Evolutionary conservation across 2,888 invertebrate genomes (phyloP).

Genomic region (Automeris io): DNA sequence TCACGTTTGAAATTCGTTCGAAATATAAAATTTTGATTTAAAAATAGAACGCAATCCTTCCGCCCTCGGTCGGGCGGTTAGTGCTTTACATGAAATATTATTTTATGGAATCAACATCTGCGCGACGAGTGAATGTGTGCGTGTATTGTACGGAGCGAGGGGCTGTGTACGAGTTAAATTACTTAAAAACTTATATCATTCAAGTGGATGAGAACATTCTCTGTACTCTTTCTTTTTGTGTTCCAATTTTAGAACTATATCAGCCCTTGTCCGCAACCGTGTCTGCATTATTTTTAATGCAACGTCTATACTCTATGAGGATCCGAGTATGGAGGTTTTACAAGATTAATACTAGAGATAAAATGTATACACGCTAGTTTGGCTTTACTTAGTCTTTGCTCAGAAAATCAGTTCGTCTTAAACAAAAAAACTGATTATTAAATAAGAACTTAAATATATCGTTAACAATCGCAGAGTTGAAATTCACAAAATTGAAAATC

Average conservation of each 20-base stretch:
- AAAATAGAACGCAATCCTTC: slow-evolving; percentile 77
- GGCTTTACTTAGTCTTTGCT: no score
- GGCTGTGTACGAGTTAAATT: slow-evolving; percentile 64
- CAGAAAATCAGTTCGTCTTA: no score
- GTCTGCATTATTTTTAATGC: no score
- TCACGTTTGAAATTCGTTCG: slow-evolving; percentile 52
- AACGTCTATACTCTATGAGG: no score
- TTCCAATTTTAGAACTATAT: slow-evolving; percentile 29
- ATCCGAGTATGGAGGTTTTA: no score
- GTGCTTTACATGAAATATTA: slow-evolving; percentile 77
- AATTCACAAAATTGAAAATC: no score
- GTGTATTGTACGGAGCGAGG: slow-evolving; percentile 36
- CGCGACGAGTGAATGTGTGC: slow-evolving; percentile 51
- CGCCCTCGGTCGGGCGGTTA: slow-evolving; percentile 70
- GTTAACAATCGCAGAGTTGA: no score
- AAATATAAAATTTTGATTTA: slow-evolving; percentile 67
- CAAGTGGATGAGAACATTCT: slow-evolving; percentile 64
- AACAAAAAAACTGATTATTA: no score
- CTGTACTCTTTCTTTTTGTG: slow-evolving; percentile 38
- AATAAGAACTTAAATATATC: no score
- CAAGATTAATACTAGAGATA: no score
- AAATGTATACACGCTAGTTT: no score
- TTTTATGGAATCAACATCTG: slow-evolving; percentile 77
- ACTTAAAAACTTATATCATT: slow-evolving; percentile 64
- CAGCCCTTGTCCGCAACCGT: no score